Evolutionary conservation across 64 coral and sea anemone species (phyloP), one percentile per base, ranked within the genome.

Genomic region (Dendronephthya gigantea): DNA sequence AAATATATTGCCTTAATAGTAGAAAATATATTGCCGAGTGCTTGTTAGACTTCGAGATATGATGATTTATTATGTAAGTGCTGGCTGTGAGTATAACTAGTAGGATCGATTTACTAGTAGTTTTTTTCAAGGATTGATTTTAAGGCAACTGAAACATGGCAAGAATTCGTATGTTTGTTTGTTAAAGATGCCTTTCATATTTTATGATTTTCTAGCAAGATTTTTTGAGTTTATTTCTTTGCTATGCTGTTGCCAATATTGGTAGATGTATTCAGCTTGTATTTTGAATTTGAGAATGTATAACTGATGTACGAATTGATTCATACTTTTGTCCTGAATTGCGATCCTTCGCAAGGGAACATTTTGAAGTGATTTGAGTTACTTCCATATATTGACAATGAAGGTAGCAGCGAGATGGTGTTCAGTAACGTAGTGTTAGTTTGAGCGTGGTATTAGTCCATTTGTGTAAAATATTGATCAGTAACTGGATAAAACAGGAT

Each of bases 401-500:
- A 45, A n/a, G 41, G 41, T 29, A 79, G 72, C 28, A 34, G 22
- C 0, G 36, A 15, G 37, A 79, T 39, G 37, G 7, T 79, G 30
- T 36, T 45, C 11, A 34, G 72, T 79, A 17, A 34, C 29, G 37
- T 9, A 34, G 72, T 33, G 72, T 14, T 4, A 2, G 30, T 79
- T 79, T 34, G 72, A 79, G 72, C 36, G 36, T 36, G 72, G 72
- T 79, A 79, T 0, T 17, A 35, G 72, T 79, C 72, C 72, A 79
- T 39, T 45, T 45, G 41, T 79, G 72, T 79, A 79, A 79, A 2
- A 79, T 79, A 79, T 8, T 36, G 36, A 45, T 34, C 72, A 36
- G 72, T 79, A 79, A 39, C 30, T 79, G 72, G 72, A 79, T 34
- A 79, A 79, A 79, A 79, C 72, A 79, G 72, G 72, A 79, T 36